Evolutionary conservation across 2,797 vertebrate species (phyloP), one percentile per base, ranked within the genome.

Genomic region (Eupleurogrammus muticus): DNA sequence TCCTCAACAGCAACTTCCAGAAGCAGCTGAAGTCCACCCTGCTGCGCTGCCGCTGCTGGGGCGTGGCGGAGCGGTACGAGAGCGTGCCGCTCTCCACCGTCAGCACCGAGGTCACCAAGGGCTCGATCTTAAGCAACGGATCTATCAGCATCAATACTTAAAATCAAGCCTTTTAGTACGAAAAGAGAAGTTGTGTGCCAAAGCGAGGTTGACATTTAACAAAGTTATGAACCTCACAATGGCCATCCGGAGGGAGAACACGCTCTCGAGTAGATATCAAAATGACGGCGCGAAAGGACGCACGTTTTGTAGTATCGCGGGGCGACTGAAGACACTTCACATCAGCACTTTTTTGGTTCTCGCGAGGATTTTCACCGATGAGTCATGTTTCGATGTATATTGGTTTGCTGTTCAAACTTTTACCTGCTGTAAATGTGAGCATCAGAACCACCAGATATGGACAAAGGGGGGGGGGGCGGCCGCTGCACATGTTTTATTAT

Each of bases 1-100:
- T 96, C 87, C 95, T 96, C 75, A 96, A 96, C 90, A 95, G 87
- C 90, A 96, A 96, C 74, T 96, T 96, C 90, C 95, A 96, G 84
- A 95, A 95, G 69, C 95, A 96, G 81, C 91, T 96, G 23, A 95
- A 94, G 83, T 82, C 91, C 12, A 90, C 94, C 5, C 73, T 96
- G 38, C 63, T 93, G 61, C 93, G 92, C 46, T 96, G 95, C 61
- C 93, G 92, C 71, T 96, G 95, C 74, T 94, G 92, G 83, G 92
- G 80, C 11, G 82, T 89, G 13, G 78, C 84, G 0, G 94, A 95
- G 87, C 68, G 90, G 32, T 95, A 95, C 0, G 95, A 96, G 83
- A 95, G 86, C 7, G 94, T 96, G n/a, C 95, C 95, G 0, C 92
- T 96, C 50, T 96, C 95, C 66, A 95, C 94, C 0, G 91, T 96